Base-by-base conservation (phyloP, 2,113 vertebrate genomes). In the Pyxicephalus adspersus region DNA sequence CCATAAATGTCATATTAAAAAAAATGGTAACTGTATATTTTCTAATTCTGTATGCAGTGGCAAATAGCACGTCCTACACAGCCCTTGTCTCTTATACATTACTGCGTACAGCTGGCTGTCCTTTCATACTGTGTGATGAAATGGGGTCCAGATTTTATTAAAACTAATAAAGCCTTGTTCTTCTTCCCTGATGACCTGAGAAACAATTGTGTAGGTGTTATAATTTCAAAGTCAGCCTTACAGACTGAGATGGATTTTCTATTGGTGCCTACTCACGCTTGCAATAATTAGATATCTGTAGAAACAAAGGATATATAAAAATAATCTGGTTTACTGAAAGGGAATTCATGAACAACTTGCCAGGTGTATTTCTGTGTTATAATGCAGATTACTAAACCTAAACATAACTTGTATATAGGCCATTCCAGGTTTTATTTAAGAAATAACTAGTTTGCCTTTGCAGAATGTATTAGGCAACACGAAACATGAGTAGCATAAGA, bases 171-270 rank as follows among this genome's bases (percentile, higher is more conserved):
- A 78, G n/a, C 52, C 23, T 61, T 78, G n/a, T 11, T 20, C 65
- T 67, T 23, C 20, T 58, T 29, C 60, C 61, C 34, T 29, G 45
- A 77, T 29, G 74, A 64, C 52, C 28, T 58, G 64, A 57, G 52
- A 78, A 78, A 52, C 52, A 78, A 78, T 68, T 38, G 64, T 67
- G 51, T 67, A 78, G 76, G 76, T 78, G 52, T 78, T 78, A 67
- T 57, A 25, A 58, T 67, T 29, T 78, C 28, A 64, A 77, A 77
- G 25, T 65, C 19, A 65, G 18, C 31, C 19, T 15, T 65, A 8
- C 22, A 52, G 61, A 64, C 20, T 58, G 29, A 29, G 26, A 58
- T 76, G 38, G 26, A 4, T n/a, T 61, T 61, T 76, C 58, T 20
- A 51, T 63, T 61, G 22, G 22, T 28, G 25, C n/a, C 22, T 61